Percentiles rank a stretch among this genome's conserved stretches.
Conservation (phyloP, 2,113 vertebrate species). For the Notechis scutatus region DNA sequence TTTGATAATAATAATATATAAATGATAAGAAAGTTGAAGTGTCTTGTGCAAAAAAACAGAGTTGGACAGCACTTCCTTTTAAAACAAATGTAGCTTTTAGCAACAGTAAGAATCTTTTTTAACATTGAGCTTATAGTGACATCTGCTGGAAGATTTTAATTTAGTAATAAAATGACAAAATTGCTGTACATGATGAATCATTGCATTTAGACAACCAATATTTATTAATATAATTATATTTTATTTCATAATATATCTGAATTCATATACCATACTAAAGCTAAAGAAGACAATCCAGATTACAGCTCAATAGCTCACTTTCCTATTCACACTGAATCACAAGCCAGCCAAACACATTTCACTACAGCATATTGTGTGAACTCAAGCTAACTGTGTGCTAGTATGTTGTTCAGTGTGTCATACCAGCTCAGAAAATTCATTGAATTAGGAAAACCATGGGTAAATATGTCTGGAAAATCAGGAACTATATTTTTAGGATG, state of each 20-base stretch:
- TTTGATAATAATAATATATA: neutral
- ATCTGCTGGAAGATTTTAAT: slow-evolving; percentile 55
- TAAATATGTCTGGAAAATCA: neutral
- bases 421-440: neutral
- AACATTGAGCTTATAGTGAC: slow-evolving; percentile 51
- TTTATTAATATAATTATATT: neutral
- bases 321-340: neutral
- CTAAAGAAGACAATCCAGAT: neutral
- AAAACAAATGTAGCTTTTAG: neutral
- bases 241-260: neutral
- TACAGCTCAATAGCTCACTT: neutral
- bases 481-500: neutral
- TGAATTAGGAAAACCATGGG: neutral
- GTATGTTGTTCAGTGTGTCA: neutral
- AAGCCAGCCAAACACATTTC: neutral
- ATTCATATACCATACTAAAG: neutral
- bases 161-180: neutral
- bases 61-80: neutral
- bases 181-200: neutral
- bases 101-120: neutral
- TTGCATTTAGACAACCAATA: neutral
- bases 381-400: neutral
- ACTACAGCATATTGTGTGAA: neutral
- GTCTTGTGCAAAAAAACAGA: neutral
- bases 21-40: neutral